A percentile compares a stretch with the other conserved stretches of the same genome.
These are phyloP conservation scores for Chionis minor DNA, from an alignment of 2,113 vertebrate species.

Conservation along the genomic window DNA sequence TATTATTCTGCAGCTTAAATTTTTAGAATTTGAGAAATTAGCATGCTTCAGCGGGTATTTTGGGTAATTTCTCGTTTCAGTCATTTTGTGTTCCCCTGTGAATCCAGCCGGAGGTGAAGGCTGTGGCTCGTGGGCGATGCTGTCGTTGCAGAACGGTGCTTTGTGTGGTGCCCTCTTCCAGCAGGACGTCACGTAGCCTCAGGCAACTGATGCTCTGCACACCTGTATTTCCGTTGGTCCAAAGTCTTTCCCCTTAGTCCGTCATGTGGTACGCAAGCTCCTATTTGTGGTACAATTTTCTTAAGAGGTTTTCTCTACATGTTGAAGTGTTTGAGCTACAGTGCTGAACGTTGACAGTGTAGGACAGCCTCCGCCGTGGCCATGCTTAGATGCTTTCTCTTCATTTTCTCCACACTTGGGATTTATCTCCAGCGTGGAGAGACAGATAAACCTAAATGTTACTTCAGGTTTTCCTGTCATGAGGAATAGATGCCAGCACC, in stretches of 20 bases:
- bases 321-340: fast-evolving
- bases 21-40: not conserved
- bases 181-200: fast-evolving
- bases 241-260: not conserved
- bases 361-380: not conserved
- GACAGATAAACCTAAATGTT: not conserved
- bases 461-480: not conserved
- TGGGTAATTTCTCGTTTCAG: not conserved
- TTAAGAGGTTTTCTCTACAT: not conserved
- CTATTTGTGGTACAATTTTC: not conserved
- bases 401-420: not conserved
- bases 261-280: fast-evolving
- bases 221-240: not conserved
- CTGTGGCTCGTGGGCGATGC: not conserved
- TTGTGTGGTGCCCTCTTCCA: not conserved
- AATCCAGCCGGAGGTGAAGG: not conserved
- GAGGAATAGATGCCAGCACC: not conserved
- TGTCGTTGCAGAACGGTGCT: fast-evolving
- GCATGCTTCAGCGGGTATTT: not conserved
- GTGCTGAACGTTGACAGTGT: fast-evolving
- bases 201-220: not conserved
- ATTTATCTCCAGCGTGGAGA: too few relatives aligned
- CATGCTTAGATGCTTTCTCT: not conserved
- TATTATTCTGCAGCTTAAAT: not conserved
- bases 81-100: not conserved